Base-by-base conservation (phyloP, 2,113 vertebrate genomes). In the Myotis brandtii region DNA sequence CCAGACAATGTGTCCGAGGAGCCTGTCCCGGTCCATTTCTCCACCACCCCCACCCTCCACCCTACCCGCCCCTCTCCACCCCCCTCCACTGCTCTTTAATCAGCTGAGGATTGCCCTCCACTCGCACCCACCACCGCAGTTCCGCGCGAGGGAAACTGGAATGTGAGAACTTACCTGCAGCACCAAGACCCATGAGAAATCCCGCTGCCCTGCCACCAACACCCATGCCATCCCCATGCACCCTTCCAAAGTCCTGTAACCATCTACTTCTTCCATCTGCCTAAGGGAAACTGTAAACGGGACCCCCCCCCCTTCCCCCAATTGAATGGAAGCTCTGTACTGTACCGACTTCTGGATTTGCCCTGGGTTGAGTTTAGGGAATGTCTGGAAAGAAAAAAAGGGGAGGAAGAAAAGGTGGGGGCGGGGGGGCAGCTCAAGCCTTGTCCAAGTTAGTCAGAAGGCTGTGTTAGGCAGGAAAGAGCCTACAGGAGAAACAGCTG, bases 91-190 rank as follows among this genome's bases (percentile, higher is more conserved):
- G 83, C 77, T 69, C 72, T 89, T 77, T 96, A 91, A 96, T 37
- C 97, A 96, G 96, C 89, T 23, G 91, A 88, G 95, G 97, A 96
- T 96, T 96, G 52, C 96, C 66, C 97, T 98, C 95, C 97, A 89
- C 94, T 97, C 96, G 91, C 95, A 96, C 95, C 94, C 93, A 79
- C 94, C 97, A 81, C 95, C 94, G 93, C 96, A 89, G 95, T 96
- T 97, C 94, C 70, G 97, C 95, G 76, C 37, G 88, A 98, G 97
- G 95, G 97, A 97, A 96, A 82, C 96, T 97, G 90, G 94, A 89
- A 96, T 66, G 93, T 91, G 95, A 89, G 96, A 97, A 93, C 96
- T 98, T 98, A 99, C 98, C 98, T 98, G 98, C 96, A 96, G 97
- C 97, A 96, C 85, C 97, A 86, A 94, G 95, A 90, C 59, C 92